phyloP scores from a whole-genome alignment of 2,113 vertebrate genomes.

The Vireo altiloquus region DNA sequence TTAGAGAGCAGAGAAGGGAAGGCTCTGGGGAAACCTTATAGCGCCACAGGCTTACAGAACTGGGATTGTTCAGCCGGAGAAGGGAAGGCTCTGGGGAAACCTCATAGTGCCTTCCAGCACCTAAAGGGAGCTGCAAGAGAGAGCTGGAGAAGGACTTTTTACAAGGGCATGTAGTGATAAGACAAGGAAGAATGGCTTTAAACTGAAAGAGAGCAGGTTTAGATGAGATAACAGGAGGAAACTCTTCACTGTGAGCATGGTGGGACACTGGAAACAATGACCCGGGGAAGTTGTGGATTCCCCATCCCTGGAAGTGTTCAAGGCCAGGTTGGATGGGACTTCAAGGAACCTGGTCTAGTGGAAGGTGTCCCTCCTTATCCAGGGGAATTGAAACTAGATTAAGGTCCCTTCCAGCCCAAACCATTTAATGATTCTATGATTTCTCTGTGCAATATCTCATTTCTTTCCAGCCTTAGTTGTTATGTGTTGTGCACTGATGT shows the following conservation, averaged over 20 bases:
- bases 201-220: background rate
- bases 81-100: background rate
- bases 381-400: background rate
- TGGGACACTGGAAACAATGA: background rate
- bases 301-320: background rate
- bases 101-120: rapidly evolving
- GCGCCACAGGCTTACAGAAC: too few species aligned
- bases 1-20: background rate
- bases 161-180: background rate
- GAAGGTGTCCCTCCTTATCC: background rate
- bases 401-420: background rate
- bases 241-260: background rate
- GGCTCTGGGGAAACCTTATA: too few species aligned
- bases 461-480: background rate
- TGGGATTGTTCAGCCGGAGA: background rate
- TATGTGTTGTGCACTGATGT: background rate
- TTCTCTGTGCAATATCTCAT: background rate
- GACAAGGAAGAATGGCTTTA: background rate
- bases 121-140: background rate
- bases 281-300: background rate
- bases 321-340: background rate
- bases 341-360: background rate
- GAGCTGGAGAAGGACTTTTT: background rate
- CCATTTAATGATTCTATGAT: background rate
- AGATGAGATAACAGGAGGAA: background rate